These are phyloP conservation scores for Andrena bicolor DNA, from an alignment of 2,888 invertebrate species.

Conservation along the genomic window DNA sequence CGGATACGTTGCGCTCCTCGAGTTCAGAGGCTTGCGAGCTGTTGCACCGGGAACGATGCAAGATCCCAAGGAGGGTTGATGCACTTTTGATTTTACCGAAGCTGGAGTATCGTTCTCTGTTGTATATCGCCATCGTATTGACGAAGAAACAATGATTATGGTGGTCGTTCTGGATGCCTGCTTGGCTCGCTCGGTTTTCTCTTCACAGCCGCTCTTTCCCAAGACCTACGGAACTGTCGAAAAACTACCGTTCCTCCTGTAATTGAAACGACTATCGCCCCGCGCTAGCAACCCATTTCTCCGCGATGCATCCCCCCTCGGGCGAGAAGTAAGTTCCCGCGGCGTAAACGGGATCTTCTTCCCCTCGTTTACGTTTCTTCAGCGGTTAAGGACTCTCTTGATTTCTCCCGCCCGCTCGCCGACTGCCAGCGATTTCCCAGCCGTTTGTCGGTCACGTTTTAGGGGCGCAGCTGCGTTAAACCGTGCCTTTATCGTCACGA, in stretches of 20 bases:
- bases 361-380: slow-evolving; percentile 25
- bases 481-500: slow-evolving; percentile 38
- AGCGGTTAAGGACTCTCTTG: slow-evolving; percentile 16
- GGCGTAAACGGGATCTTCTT: slow-evolving; percentile 4
- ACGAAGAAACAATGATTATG: too few species aligned
- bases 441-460: slow-evolving; percentile 14
- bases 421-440: slow-evolving; percentile 13
- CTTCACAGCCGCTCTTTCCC: neutral
- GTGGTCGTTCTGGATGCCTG: too few species aligned
- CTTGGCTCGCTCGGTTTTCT: too few species aligned
- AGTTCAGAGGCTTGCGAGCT: neutral
- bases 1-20: neutral
- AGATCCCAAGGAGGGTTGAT: too few species aligned
- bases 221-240: slow-evolving; percentile 17
- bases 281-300: slow-evolving; percentile 39
- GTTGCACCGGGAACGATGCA: neutral
- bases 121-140: too few species aligned
- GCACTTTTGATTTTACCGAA: too few species aligned
- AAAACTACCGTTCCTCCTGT: slow-evolving; percentile 50
- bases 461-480: slow-evolving; percentile 24
- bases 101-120: too few species aligned
- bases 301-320: neutral
- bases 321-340: neutral
- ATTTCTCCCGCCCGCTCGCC: slow-evolving; percentile 2
- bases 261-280: slow-evolving; percentile 58